A percentile compares a stretch with the other conserved stretches of the same genome.
These are phyloP conservation scores for Tinea trinotella DNA, from an alignment of 2,888 invertebrate genomes.

Conservation along the genomic window DNA sequence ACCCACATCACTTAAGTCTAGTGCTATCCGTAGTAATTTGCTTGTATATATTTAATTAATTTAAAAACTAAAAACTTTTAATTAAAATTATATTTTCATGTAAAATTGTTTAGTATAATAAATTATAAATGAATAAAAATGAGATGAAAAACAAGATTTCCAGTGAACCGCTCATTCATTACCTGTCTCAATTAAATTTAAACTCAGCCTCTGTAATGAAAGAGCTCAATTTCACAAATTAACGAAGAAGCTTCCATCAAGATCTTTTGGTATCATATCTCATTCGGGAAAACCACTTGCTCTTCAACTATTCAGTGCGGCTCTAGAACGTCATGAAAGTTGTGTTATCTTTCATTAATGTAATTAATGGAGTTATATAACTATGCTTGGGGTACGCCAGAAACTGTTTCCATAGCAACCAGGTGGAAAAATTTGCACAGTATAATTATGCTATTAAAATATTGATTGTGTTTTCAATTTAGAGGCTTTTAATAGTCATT, in stretches of 20 bases:
- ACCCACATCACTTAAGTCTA: neutral
- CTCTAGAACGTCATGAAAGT: constrained; percentile 29
- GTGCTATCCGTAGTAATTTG: too few species aligned
- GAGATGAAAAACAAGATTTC: neutral
- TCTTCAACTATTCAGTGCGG: constrained; percentile 36
- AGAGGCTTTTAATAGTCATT: too few species aligned
- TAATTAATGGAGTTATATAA: constrained; percentile 60
- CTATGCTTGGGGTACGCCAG: constrained; percentile 29
- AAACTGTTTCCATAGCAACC: neutral
- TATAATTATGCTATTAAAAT: too few species aligned
- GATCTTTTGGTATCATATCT: constrained; percentile 21
- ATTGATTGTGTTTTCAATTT: neutral
- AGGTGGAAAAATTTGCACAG: neutral
- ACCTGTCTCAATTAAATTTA: constrained; percentile 11
- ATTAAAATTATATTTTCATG: too few species aligned
- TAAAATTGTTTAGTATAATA: too few species aligned
- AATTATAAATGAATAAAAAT: neutral
- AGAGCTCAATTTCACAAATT: constrained; percentile 17
- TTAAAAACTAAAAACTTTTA: too few species aligned
- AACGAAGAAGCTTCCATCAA: constrained; percentile 3
- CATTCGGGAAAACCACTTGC: constrained; percentile 30
- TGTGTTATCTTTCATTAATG: constrained; percentile 47
- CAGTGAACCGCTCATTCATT: neutral
- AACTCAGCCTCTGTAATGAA: constrained; percentile 12
- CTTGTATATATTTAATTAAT: too few species aligned